phyloP scores from a whole-genome alignment of 2,113 vertebrate genomes.

The Callopanchax toddi region DNA sequence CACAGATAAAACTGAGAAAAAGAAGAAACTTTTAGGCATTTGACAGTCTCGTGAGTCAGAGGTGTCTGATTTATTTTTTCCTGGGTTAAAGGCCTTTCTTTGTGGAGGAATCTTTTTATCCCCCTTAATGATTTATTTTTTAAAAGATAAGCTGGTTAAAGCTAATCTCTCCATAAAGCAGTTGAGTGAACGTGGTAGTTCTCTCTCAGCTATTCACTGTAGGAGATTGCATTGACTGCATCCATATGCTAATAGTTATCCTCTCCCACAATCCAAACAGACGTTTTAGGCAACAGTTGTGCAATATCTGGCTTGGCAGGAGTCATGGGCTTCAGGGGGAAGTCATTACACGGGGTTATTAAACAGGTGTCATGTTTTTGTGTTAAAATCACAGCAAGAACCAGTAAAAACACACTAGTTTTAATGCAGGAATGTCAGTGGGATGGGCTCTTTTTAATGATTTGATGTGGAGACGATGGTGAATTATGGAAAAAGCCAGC shows the following conservation, averaged over 20 bases:
- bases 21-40: too few species aligned
- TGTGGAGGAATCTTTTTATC: background rate
- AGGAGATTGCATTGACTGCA: slow-evolving; percentile 42
- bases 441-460: background rate
- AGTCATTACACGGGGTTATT: slow-evolving; percentile 36
- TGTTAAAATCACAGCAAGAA: slow-evolving; percentile 15
- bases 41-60: too few species aligned
- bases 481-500: background rate
- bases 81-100: too few species aligned
- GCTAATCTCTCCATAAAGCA: background rate
- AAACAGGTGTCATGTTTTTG: slow-evolving; percentile 3
- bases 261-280: slow-evolving; percentile 20
- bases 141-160: too few species aligned
- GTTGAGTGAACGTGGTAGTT: background rate
- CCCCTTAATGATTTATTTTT: background rate
- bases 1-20: too few species aligned
- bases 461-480: background rate
- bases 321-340: slow-evolving; percentile 12
- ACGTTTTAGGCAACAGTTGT: slow-evolving; percentile 45
- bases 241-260: slow-evolving; percentile 49
- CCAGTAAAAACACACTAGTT: slow-evolving; percentile 17
- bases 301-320: slow-evolving; percentile 42
- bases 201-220: slow-evolving; percentile 15
- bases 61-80: background rate
- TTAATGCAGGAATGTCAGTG: background rate